Base-by-base conservation (phyloP, 2,113 vertebrate species). In the Poeciliopsis occidentalis region DNA sequence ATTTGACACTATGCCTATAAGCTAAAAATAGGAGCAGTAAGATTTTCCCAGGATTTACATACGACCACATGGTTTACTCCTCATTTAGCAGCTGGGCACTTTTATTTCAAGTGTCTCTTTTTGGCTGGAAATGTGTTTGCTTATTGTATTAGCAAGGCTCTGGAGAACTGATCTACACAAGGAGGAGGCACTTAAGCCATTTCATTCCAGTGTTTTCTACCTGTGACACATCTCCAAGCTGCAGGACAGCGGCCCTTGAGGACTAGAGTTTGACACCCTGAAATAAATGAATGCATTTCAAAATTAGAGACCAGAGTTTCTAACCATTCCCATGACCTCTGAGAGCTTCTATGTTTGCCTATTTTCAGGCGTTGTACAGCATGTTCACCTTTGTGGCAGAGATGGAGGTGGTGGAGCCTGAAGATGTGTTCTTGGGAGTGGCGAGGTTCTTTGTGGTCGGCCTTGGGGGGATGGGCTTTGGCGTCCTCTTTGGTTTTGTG, bases 311-410 rank as follows among this genome's bases (percentile, higher is more conserved):
- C 78, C 26, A 13, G 71, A 60, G 75, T 26, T 44, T 32, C 64
- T 44, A 71, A 76, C 65, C 34, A 64, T 78, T 65, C 65, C 76
- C 24, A 41, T 41, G 75, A 79, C 79, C 66, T 69, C 13, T 4
- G 30, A 69, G 15, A 44, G 19, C 12, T n/a, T 19, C 62, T n/a
- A 39, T 78, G 31, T 60, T 44, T 8, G 2, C 11, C 0, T 62
- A 12, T 66, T 77, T 74, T 3, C 68, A 99, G 98, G 97, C 96
- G 83, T 90, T 99, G 90, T 99, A 99, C 95, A 98, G 96, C 94
- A 95, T 99, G 91, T 98, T 99, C 93, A 97, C 92, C 92, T 96
- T 96, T 57, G 96, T 99, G 90, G 97, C 96, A 64, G 93, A 95
- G 82, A 96, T 99, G 97, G 95, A 92, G 24, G 96, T 93, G 86